Conservation (phyloP, 2,113 vertebrate genomes). For the Coryphaenoides rupestris region DNA sequence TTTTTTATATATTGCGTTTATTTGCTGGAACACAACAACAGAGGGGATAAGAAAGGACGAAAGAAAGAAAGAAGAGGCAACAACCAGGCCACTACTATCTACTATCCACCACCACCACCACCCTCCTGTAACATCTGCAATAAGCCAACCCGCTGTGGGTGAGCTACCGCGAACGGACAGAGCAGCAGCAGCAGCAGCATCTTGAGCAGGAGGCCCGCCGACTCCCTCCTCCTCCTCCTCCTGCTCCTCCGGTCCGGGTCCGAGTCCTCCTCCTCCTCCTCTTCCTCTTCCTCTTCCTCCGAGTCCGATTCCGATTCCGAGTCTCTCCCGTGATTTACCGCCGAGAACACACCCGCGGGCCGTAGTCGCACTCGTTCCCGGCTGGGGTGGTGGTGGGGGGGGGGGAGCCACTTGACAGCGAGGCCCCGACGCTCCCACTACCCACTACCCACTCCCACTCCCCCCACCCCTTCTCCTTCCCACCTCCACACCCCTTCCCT, state of each 20-base stretch:
- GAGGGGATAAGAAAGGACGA: slow-evolving; percentile 24
- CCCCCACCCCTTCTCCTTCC: slow-evolving; percentile 33
- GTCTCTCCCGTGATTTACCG: slow-evolving; percentile 57
- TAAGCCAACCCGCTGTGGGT: slow-evolving; percentile 24
- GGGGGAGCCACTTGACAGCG: slow-evolving; percentile 71
- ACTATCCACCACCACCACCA: slow-evolving; percentile 12
- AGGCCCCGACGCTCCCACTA: slow-evolving; percentile 62
- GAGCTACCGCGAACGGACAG: slow-evolving; percentile 7
- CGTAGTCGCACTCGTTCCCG: slow-evolving; percentile 59
- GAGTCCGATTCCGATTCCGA: too few relatives aligned
- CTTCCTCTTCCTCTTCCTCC: too few relatives aligned
- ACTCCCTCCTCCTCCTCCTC: slow-evolving; percentile 18
- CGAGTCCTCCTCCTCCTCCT: slow-evolving; percentile 16
- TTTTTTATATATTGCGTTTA: slow-evolving; percentile 17
- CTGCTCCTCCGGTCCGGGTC: too few relatives aligned
- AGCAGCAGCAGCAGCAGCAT: too few relatives aligned
- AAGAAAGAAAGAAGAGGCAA: not conserved
- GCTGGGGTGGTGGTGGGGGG: too few relatives aligned
- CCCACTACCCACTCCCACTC: too few relatives aligned
- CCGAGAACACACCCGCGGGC: slow-evolving; percentile 53
- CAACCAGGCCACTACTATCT: too few relatives aligned
- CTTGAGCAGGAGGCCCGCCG: slow-evolving; percentile 39
- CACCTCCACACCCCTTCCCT: slow-evolving; percentile 26
- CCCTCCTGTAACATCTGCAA: slow-evolving; percentile 26
- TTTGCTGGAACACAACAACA: not conserved